A percentile compares a stretch with the other conserved stretches of the same genome.
These are phyloP conservation scores for Rousettus madagascariensis DNA, from an alignment of 2,797 vertebrate species.

Conservation along the genomic window DNA sequence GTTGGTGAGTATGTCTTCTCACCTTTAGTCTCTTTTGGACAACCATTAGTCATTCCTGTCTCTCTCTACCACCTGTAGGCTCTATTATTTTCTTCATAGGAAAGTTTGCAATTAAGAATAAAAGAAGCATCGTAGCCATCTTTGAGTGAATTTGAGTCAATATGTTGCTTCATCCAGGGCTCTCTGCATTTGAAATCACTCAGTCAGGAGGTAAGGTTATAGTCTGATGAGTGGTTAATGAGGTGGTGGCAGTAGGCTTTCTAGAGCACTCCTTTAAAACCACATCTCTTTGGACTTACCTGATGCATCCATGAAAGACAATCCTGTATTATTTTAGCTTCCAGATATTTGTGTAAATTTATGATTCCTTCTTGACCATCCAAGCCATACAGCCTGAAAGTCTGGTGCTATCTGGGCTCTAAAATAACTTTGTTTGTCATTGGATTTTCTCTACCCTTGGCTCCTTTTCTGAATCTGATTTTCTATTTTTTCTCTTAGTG, in stretches of 20 bases:
- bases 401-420: neutral
- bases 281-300: neutral
- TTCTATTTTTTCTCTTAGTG: constrained; percentile 14
- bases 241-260: neutral
- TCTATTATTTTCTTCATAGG: neutral
- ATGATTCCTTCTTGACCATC: constrained; percentile 5
- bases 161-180: neutral
- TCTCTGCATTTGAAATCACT: neutral
- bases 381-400: neutral
- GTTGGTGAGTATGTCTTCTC: neutral
- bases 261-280: neutral
- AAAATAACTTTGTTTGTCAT: neutral
- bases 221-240: neutral
- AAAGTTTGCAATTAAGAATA: constrained; percentile 13
- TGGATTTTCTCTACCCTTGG: neutral
- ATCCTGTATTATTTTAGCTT: neutral
- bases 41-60: neutral
- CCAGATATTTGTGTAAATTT: neutral
- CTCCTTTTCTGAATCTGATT: constrained; percentile 19
- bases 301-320: neutral
- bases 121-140: neutral
- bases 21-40: neutral
- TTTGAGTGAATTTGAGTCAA: neutral
- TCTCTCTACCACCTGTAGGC: neutral
- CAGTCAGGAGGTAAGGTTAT: neutral